These are phyloP conservation scores for Ursus arctos DNA, from an alignment of 2,113 vertebrate genomes.

Conservation along the genomic window DNA sequence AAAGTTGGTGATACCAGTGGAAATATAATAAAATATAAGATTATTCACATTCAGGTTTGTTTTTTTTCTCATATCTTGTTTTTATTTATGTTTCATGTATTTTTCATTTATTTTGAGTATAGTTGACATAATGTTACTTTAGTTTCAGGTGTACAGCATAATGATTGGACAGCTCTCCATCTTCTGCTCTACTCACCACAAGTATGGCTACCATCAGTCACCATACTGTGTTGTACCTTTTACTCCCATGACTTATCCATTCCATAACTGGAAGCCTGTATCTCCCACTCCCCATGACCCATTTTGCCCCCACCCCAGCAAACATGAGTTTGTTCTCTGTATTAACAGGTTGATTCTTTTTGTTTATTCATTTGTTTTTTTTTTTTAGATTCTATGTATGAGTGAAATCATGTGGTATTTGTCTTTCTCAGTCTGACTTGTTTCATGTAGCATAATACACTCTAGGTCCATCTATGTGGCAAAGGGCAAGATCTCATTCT, in stretches of 20 bases:
- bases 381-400: not conserved
- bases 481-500: not conserved
- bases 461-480: not conserved
- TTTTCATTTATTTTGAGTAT: not conserved
- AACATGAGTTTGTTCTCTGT: not conserved
- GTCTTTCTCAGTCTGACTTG: not conserved
- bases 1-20: constrained; percentile 5
- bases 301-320: not conserved
- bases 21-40: not conserved
- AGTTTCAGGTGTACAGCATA: not conserved
- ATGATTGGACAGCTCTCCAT: not conserved
- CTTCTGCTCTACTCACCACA: not conserved
- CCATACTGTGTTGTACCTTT: not conserved
- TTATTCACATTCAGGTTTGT: not conserved
- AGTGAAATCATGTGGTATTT: not conserved
- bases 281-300: not conserved
- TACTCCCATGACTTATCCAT: not conserved
- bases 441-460: not conserved
- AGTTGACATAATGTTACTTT: not conserved
- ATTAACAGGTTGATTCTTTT: not conserved
- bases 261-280: not conserved
- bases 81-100: not conserved
- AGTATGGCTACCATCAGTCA: not conserved
- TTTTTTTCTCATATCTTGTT: not conserved
- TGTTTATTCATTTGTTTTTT: not conserved